A percentile compares a stretch with the other conserved stretches of the same genome.
Conservation (phyloP, 1,140 invertebrate genomes). For the Drosophila pallidifrons region DNA sequence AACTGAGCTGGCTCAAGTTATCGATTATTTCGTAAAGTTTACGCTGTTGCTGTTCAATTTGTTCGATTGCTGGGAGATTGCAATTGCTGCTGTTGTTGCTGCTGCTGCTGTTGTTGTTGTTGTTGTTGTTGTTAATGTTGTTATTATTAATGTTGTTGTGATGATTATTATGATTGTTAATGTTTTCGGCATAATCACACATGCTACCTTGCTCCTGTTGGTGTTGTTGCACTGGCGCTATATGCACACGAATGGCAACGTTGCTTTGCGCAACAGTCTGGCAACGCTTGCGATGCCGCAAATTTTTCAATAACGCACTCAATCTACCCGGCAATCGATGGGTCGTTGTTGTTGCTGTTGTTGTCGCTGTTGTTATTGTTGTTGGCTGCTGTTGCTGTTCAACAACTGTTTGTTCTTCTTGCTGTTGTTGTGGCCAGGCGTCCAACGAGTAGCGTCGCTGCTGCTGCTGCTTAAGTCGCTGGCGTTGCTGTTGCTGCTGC, state of each 20-base stretch:
- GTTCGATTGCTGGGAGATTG: background rate
- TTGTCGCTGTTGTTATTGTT: background rate
- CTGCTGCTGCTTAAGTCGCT: constrained; percentile 21
- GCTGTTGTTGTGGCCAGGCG: constrained; percentile 30
- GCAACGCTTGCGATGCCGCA: constrained; percentile 39
- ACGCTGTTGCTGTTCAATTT: constrained; percentile 29
- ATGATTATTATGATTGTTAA: background rate
- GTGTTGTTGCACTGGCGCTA: constrained; percentile 16
- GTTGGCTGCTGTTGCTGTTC: constrained; percentile 19
- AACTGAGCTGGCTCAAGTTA: constrained; percentile 71
- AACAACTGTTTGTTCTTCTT: background rate
- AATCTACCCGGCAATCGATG: constrained; percentile 30
- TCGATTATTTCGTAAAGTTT: constrained; percentile 79
- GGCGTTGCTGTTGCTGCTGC: constrained; percentile 30
- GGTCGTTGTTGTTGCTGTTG: background rate
- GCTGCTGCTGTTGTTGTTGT: constrained; percentile 20
- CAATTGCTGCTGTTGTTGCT: constrained; percentile 21
- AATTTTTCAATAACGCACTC: constrained; percentile 45
- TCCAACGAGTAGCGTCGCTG: constrained; percentile 35
- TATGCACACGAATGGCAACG: constrained; percentile 40
- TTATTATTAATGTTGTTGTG: background rate
- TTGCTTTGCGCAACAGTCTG: constrained; percentile 18
- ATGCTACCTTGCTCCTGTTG: constrained; percentile 34
- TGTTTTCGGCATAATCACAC: constrained; percentile 49
- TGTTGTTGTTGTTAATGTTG: constrained; percentile 15